Conservation (phyloP, 2,113 vertebrate species). For the Antechinus stuartii region DNA sequence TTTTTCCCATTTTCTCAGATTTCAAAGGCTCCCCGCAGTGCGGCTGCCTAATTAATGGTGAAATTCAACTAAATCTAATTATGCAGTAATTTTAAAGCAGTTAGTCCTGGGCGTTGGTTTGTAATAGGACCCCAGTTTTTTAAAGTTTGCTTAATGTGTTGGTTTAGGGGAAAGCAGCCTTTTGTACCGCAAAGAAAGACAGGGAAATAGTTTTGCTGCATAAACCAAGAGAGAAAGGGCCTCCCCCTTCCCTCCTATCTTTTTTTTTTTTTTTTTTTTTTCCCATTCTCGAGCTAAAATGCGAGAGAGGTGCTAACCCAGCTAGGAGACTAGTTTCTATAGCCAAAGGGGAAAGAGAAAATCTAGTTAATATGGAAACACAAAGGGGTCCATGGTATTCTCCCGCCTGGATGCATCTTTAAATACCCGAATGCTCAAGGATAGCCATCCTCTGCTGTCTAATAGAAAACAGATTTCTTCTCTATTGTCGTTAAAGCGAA, state of each 20-base stretch:
- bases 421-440: slow-evolving; percentile 22
- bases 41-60: slow-evolving; percentile 89
- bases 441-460: slow-evolving; percentile 73
- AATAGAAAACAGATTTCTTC: slow-evolving; percentile 84
- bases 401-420: slow-evolving; percentile 65
- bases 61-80: slow-evolving; percentile 91
- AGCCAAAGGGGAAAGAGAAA: slow-evolving; percentile 78
- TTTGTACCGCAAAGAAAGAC: slow-evolving; percentile 75
- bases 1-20: slow-evolving; percentile 88
- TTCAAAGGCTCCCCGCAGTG: slow-evolving; percentile 87
- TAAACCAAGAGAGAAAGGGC: slow-evolving; percentile 11
- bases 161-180: slow-evolving; percentile 82
- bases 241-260: neutral
- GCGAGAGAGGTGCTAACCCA: slow-evolving; percentile 20
- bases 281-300: neutral
- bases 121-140: slow-evolving; percentile 87
- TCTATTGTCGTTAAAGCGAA: slow-evolving; percentile 82
- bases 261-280: neutral
- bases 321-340: neutral
- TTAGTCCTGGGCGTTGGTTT: slow-evolving; percentile 87
- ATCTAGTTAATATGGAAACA: slow-evolving; percentile 77
- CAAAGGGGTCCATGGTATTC: slow-evolving; percentile 75
- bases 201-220: slow-evolving; percentile 65
- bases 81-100: slow-evolving; percentile 90
- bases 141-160: slow-evolving; percentile 87